Base-by-base conservation (phyloP, 2,113 vertebrate species). In the Chlamydotis undulata region DNA sequence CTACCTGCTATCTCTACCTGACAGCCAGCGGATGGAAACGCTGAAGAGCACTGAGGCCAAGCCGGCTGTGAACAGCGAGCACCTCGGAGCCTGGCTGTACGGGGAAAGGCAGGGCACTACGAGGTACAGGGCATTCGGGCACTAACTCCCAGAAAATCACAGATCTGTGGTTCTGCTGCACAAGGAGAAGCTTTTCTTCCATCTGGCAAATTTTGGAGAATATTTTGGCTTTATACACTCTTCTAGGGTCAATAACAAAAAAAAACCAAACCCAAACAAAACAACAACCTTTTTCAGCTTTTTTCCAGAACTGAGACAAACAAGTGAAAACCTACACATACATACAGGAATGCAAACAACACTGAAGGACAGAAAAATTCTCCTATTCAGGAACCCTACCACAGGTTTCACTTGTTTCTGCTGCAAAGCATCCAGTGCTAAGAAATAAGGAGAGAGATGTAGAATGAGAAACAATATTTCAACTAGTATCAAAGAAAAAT, bases 11-110 rank as follows among this genome's bases (percentile, higher is more conserved):
- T 21, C 19, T 70, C 28, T 24, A 24, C 28, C 17, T 21, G 50
- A 7, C 22, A n/a, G 50, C 41, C 8, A 70, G 69, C 0, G 55
- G 18, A 39, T 1, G 45, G 57, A 80, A 83, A 55, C 0, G 2
- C 37, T 17, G 19, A 64, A 0, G 8, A 89, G 29, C 28, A 33
- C 1, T 17, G 37, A 83, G 39, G 28, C 61, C 28, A 68, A 43
- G 45, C 18, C 1, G 2, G 53, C 70, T 74, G 41, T 29, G 31
- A 76, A 37, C 8, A 37, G 22, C 4, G 11, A 53, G 37, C 14
- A 23, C 3, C 39, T 52, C 7, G 29, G 35, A 75, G 52, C 7
- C 16, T n/a, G 7, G 17, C 16, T 47, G 17, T 31, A 22, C 4
- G 24, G 19, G 22, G 28, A 47, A 71, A 70, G 39, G 43, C 1